Evolutionary conservation across 2,113 vertebrate species (phyloP).

Genomic region (Nothocercus julius): DNA sequence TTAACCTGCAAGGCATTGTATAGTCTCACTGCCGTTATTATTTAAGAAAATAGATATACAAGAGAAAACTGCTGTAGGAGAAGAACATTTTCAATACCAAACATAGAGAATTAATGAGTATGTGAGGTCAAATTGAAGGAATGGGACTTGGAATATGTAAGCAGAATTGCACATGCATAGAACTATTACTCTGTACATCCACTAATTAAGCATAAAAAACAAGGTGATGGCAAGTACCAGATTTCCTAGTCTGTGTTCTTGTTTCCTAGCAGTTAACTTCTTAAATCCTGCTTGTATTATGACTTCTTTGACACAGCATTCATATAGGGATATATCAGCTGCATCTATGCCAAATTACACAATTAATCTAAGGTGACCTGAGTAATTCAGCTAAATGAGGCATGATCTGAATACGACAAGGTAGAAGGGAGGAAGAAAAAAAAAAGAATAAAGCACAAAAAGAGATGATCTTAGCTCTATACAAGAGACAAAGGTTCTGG

Average conservation of each 20-base stretch:
- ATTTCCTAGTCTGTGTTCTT: not conserved
- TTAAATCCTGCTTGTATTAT: not conserved
- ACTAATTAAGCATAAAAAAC: constrained; percentile 12
- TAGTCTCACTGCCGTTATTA: not conserved
- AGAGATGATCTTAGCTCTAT: not conserved
- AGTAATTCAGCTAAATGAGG: constrained; percentile 61
- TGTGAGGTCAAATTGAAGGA: not conserved
- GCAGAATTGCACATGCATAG: not conserved
- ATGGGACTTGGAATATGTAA: not conserved
- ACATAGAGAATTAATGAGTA: constrained; percentile 25
- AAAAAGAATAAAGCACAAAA: not conserved
- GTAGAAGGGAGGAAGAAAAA: not conserved
- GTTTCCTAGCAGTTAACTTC: not conserved
- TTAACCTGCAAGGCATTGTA: not conserved
- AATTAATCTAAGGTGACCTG: constrained; percentile 65
- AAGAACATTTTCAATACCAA: not conserved
- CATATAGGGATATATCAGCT: not conserved
- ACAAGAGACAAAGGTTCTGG: not conserved
- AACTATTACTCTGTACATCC: not conserved
- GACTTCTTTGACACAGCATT: constrained; percentile 22
- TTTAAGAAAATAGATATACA: not conserved
- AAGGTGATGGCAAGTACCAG: not conserved
- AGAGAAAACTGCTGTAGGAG: not conserved
- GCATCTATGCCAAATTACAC: constrained; percentile 32
- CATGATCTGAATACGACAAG: constrained; percentile 46